These are phyloP conservation scores for Magallana nippona DNA, from an alignment of 2,888 invertebrate species.

Conservation along the genomic window DNA sequence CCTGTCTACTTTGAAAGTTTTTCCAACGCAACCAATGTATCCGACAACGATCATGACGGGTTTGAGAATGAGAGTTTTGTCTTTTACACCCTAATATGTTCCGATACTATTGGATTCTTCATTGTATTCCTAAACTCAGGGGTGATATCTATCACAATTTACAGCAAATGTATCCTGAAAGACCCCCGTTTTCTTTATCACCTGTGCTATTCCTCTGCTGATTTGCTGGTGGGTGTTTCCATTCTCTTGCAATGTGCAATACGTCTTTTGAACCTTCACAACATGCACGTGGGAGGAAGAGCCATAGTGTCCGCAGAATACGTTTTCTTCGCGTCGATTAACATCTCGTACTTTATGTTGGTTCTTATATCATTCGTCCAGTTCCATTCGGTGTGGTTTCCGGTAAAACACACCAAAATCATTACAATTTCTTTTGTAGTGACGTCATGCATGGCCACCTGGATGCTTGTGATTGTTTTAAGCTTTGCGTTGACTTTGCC, in stretches of 20 bases:
- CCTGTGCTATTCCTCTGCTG: conserved; percentile 11
- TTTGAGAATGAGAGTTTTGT: neutral
- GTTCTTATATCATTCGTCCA: conserved; percentile 20
- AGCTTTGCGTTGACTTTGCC: conserved; percentile 21
- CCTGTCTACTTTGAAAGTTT: neutral
- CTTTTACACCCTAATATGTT: neutral
- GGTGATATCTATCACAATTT: conserved; percentile 23
- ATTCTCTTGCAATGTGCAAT: neutral
- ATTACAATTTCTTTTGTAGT: neutral
- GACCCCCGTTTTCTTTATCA: conserved; percentile 21
- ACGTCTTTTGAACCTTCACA: neutral
- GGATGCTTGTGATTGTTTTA: conserved; percentile 7
- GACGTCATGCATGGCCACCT: conserved; percentile 15
- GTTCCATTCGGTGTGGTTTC: conserved; percentile 38
- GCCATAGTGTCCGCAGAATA: neutral
- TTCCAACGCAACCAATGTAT: neutral
- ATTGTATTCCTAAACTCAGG: conserved; percentile 1
- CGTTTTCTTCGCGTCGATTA: conserved; percentile 12
- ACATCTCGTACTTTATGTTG: conserved; percentile 23
- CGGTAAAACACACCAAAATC: conserved; percentile 19
- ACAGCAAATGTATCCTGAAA: conserved; percentile 29
- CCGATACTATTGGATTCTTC: neutral
- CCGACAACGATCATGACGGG: neutral
- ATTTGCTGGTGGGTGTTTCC: conserved; percentile 27
- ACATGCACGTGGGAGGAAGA: neutral